Evolutionary conservation across 2,888 invertebrate species (phyloP).

Genomic region (Lasioglossum lativentre): DNA sequence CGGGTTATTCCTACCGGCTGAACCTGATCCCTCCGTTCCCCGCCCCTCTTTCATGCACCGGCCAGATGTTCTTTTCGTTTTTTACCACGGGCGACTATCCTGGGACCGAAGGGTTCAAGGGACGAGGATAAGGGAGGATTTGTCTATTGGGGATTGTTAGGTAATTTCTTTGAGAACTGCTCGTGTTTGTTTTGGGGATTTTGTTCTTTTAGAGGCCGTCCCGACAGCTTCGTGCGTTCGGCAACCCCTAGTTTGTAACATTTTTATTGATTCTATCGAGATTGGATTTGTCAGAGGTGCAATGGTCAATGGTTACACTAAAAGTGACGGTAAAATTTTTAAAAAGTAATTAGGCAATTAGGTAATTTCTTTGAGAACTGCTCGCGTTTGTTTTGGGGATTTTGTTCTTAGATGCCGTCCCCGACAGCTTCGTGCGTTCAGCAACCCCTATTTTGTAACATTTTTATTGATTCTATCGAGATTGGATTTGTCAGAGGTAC

Average conservation of each 20-base stretch:
- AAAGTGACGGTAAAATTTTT: neutral
- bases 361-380: neutral
- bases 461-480: neutral
- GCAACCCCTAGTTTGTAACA: neutral
- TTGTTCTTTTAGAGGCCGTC: neutral
- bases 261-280: neutral
- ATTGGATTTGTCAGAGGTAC: neutral
- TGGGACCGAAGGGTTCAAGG: neutral
- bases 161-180: neutral
- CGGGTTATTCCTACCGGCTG: slow-evolving; percentile 38
- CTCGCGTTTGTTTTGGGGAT: neutral
- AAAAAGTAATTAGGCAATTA: too few relatives aligned
- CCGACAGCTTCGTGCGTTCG: neutral
- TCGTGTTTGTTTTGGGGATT: neutral
- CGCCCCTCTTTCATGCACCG: neutral
- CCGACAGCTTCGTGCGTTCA: neutral
- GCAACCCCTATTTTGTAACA: neutral
- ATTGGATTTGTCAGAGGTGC: neutral
- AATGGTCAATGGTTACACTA: too few relatives aligned
- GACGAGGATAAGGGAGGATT: neutral
- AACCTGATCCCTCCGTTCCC: slow-evolving; percentile 24
- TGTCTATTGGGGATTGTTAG: neutral
- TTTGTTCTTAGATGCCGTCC: neutral
- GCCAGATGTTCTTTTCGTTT: slow-evolving; percentile 3
- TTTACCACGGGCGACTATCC: neutral